These are phyloP conservation scores for Chymomyza amoena DNA, from an alignment of 2,888 invertebrate species.

Conservation along the genomic window DNA sequence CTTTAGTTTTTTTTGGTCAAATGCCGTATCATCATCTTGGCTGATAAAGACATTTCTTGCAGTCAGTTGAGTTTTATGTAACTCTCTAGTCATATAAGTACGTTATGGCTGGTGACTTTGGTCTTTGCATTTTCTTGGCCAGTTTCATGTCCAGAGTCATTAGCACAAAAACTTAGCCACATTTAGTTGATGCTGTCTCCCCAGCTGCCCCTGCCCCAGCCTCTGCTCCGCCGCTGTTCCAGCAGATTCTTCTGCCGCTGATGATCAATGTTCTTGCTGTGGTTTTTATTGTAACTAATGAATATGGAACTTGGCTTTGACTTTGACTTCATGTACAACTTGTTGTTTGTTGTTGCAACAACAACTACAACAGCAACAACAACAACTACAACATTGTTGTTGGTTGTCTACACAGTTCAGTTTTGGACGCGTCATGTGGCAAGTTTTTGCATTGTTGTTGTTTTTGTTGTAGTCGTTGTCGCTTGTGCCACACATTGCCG, in stretches of 20 bases:
- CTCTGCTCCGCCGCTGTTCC: constrained; percentile 30
- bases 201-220: background rate
- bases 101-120: background rate
- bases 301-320: constrained; percentile 74
- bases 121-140: background rate
- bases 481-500: constrained; percentile 73
- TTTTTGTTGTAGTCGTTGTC: constrained; percentile 12
- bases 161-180: constrained; percentile 43
- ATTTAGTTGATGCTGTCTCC: constrained; percentile 26
- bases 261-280: constrained; percentile 35
- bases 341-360: constrained; percentile 23
- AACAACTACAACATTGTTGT: constrained; percentile 9
- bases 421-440: constrained; percentile 73
- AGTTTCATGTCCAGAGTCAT: constrained; percentile 39
- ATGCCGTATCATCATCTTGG: background rate
- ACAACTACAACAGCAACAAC: background rate
- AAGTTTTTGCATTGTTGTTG: constrained; percentile 45
- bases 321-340: constrained; percentile 45
- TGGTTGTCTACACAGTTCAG: constrained; percentile 22
- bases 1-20: background rate
- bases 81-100: background rate
- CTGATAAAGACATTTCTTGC: background rate
- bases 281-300: constrained; percentile 62
- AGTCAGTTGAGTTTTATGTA: background rate
- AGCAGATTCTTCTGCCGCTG: constrained; percentile 21